Base-by-base conservation (phyloP, 2,888 invertebrate genomes). In the Venustoraphidia nigricollis region DNA sequence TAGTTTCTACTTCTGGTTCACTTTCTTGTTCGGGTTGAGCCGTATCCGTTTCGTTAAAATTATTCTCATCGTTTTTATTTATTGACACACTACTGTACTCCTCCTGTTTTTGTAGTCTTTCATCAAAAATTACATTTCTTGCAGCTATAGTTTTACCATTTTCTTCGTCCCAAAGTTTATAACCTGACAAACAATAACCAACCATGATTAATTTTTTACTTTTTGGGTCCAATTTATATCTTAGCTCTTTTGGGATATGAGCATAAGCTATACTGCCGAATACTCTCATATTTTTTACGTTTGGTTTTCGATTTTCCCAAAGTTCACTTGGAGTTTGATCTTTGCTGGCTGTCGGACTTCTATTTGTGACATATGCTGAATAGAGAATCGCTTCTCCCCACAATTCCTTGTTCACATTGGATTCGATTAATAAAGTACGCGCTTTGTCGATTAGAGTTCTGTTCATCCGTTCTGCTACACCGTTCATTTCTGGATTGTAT, bases 381-480 rank as follows among this genome's bases (percentile, higher is more conserved):
- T 17, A 43, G 8, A 35, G 14, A n/a, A 50, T 14, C 10, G 48
- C 53, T 35, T 53, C 51, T 36, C 43, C 50, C 53, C 48, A 53
- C 13, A 53, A 53, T 47, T 42, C 17, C 36, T 51, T 50, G 36
- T 13, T n/a, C 34, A 51, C 34, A 10, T 41, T 38, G 8, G 52
- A 53, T 10, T 53, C 53, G 11, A 45, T 45, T 8, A 53, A n/a
- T 8, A 53, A 43, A 34, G 53, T 45, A 43, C 52, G 10, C 13
- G 53, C 50, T 35, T 51, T 53, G 14, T 53, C 46, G 9, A 49
- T 36, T 11, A 52, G 27, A 2, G 47, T 53, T 10, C 51, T 40
- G 44, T 52, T 53, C 46, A 52, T 42, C 35, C 51, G 17, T 47
- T 53, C 53, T 13, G 52, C 49, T 9, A 41, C 47, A 3, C 52